Conservation (phyloP, 2,797 vertebrate genomes). For the Coluber constrictor region DNA sequence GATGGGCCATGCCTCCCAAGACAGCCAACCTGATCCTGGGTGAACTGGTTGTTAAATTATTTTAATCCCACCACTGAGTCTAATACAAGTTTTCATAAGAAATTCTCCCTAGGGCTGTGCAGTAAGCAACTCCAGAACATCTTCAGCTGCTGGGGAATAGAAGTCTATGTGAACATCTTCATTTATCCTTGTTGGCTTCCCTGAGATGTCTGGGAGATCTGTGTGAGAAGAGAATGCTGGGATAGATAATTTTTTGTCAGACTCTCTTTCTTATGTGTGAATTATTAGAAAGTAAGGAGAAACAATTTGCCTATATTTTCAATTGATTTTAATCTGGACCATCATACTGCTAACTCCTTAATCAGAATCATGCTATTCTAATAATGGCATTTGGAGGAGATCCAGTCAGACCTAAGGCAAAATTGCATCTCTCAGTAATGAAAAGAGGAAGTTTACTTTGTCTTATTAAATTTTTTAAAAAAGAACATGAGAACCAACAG, state of each 20-base stretch:
- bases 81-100: not conserved
- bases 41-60: too few species aligned
- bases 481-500: not conserved
- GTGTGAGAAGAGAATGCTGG: not conserved
- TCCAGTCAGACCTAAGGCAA: not conserved
- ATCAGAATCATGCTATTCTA: not conserved
- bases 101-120: not conserved
- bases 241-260: not conserved
- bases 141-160: not conserved
- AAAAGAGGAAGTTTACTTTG: not conserved
- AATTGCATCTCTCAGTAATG: not conserved
- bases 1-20: too few species aligned
- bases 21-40: too few species aligned
- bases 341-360: not conserved
- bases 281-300: not conserved
- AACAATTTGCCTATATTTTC: not conserved
- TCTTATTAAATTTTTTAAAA: slow-evolving; percentile 25
- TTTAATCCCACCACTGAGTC: not conserved
- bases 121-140: not conserved
- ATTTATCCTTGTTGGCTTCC: not conserved
- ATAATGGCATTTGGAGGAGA: not conserved
- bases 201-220: too few species aligned
- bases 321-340: not conserved
- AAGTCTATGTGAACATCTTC: too few species aligned
- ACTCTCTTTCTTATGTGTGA: not conserved